Conservation (phyloP, 1,140 invertebrate species). For the Zeugodacus cucurbitae region DNA sequence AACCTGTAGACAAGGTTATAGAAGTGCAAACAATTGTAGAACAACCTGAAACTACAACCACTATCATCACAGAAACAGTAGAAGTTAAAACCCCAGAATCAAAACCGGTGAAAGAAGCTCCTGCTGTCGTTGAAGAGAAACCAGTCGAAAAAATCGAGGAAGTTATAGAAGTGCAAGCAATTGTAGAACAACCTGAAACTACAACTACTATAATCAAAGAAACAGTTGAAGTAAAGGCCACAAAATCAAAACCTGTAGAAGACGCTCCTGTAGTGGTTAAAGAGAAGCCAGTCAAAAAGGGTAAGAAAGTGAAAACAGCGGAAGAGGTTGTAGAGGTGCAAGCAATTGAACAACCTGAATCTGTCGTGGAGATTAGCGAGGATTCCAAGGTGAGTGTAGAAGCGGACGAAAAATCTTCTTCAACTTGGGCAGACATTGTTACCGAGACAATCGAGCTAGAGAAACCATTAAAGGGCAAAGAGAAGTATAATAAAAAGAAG, state of each 20-base stretch:
- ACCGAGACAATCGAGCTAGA: background rate
- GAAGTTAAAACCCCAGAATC: too few species aligned
- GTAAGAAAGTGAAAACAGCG: background rate
- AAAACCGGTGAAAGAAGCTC: too few species aligned
- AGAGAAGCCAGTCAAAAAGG: conserved; percentile 6
- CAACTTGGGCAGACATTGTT: background rate
- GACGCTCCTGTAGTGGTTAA: too few species aligned
- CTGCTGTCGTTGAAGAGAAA: too few species aligned
- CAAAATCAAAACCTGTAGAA: too few species aligned
- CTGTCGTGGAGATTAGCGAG: background rate
- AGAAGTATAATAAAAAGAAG: conserved; percentile 54
- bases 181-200: too few species aligned
- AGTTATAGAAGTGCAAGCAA: too few species aligned
- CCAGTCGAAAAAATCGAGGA: background rate
- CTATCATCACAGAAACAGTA: too few species aligned
- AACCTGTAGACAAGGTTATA: background rate
- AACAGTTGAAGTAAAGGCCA: too few species aligned
- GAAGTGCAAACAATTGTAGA: too few species aligned
- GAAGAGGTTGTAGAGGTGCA: background rate
- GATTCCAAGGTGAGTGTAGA: background rate
- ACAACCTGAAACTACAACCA: too few species aligned
- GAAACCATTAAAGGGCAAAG: conserved; percentile 11
- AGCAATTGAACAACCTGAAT: background rate
- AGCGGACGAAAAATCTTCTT: background rate
- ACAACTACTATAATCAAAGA: too few species aligned